Base-by-base conservation (phyloP, 37 sponge, comb jelly and placozoan species). In the Hexactinellida sp. region DNA sequence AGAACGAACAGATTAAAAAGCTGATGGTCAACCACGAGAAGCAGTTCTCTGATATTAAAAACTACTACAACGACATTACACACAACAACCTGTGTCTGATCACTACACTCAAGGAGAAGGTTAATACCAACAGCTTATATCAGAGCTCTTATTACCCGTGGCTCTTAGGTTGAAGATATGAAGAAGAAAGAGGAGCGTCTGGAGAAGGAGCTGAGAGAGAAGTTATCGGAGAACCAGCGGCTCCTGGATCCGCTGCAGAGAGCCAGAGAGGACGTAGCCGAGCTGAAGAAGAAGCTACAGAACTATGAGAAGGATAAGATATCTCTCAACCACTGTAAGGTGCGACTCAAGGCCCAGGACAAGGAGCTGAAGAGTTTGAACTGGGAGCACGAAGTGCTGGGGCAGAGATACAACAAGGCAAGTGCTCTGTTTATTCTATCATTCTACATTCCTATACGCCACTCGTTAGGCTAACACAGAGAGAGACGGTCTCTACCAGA, bases 61-160 rank as follows among this genome's bases (percentile, higher is more conserved):
- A 94, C 85, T 98, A 98, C 87, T 98, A 98, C 89, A 98, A 98
- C 85, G 99, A 98, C 86, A 98, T 98, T 86, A 98, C 99, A 9
- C 94, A 95, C 55, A 98, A 98, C 85, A 98, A 98, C 90, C 88
- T 98, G 3, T 93, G 96, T 36, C 94, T 98, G 83, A 98, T 98
- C 84, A 95, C 95, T 89, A 93, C 96, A 36, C 91, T 98, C 52
- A 98, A 98, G 88, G 98, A 95, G 85, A 32, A 88, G 39, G 54
- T 54, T 24, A 5, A 21, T 63, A 36, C 85, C 28, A 1, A 37
- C 39, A 21, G 39, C 30, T 34, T 1, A 1, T 30, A 36, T 23
- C 24, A 38, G 1, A 16, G 16, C 0, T n/a, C 39, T 36, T 38
- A 63, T 0, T 0, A 24, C 21, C n/a, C 24, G 7, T 55, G 55